A percentile compares a stretch with the other conserved stretches of the same genome.
phyloP scores from a whole-genome alignment of 1,140 invertebrate genomes.

The Lepidurus arcticus region DNA sequence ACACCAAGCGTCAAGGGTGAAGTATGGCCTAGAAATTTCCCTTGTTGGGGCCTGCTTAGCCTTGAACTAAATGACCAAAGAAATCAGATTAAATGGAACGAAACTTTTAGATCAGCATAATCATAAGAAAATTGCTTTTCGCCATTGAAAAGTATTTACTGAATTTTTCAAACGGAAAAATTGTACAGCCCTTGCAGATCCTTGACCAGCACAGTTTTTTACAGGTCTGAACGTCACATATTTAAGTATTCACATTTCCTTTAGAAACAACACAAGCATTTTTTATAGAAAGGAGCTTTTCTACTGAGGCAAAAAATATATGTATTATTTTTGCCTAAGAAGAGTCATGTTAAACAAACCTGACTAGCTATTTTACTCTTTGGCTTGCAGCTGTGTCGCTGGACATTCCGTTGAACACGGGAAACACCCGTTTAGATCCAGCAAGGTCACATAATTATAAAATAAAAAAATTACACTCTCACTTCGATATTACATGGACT shows the following conservation, averaged over 20 bases:
- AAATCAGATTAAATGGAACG: too few relatives aligned
- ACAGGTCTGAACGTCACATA: neutral
- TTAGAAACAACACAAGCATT: neutral
- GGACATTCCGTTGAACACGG: neutral
- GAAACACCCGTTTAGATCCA: neutral
- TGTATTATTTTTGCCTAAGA: neutral
- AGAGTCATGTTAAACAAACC: neutral
- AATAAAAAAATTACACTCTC: neutral
- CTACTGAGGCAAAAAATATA: slow-evolving; percentile 10
- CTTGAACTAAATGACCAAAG: too few relatives aligned
- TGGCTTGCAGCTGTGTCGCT: slow-evolving; percentile 1
- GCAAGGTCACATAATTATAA: neutral
- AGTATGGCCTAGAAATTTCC: too few relatives aligned
- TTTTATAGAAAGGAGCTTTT: neutral
- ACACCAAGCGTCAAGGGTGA: too few relatives aligned
- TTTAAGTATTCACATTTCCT: neutral
- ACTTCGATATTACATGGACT: neutral
- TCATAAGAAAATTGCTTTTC: neutral
- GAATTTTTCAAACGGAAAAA: neutral
- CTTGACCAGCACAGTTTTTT: neutral
- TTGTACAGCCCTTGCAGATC: neutral
- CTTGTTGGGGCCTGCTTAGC: too few relatives aligned
- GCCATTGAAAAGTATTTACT: neutral
- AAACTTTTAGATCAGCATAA: neutral
- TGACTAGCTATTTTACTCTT: slow-evolving; percentile 22